Evolutionary conservation across 2,888 invertebrate genomes (phyloP), one percentile per base, ranked within the genome.

Genomic region (Rotaria magnacalcarata): DNA sequence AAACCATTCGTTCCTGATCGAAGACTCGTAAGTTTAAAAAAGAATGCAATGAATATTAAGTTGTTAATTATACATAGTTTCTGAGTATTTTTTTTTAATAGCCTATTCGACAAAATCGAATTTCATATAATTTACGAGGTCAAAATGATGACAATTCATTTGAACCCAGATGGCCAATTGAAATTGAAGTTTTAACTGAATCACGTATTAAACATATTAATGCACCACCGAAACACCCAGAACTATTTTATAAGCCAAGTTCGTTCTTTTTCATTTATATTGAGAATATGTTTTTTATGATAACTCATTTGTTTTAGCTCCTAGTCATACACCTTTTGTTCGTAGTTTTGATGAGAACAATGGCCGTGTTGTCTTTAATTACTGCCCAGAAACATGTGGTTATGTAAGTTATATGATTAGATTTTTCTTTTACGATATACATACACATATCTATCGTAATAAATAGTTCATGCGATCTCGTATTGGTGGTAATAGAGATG

Each of bases 101-200:
- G 67, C 16, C 67, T 34, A 5, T 80, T 47, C 80, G 80, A 24
- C 80, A 80, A 80, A n/a, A 16, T 47, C 80, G 80, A 10, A 16
- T 80, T 80, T 47, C 41, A 24, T 80, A 47, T 47, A 27, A 34
- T 41, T 10, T 47, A 47, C 80, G 80, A 24, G 34, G 80, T 52
- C 52, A 43, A 85, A 85, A 80, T 47, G 74, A 50, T 27, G 86
- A 86, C 24, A 52, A 58, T 60, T 85, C 85, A 84, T 54, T 75
- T 75, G 86, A 86, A 52, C 86, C 86, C 52, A 16, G 86, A 74
- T 86, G 91, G 91, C 91, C 91, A 2, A 88, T 90, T 75, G 91
- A 91, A 84, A 88, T 91, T n/a, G 90, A 96, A 95, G 96, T 96
- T 85, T 92, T 96, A 88, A 94, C 94, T 89, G 95, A 95, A 89